Conservation (phyloP, 64 coral and sea anemone genomes). For the Acropora yongei region DNA sequence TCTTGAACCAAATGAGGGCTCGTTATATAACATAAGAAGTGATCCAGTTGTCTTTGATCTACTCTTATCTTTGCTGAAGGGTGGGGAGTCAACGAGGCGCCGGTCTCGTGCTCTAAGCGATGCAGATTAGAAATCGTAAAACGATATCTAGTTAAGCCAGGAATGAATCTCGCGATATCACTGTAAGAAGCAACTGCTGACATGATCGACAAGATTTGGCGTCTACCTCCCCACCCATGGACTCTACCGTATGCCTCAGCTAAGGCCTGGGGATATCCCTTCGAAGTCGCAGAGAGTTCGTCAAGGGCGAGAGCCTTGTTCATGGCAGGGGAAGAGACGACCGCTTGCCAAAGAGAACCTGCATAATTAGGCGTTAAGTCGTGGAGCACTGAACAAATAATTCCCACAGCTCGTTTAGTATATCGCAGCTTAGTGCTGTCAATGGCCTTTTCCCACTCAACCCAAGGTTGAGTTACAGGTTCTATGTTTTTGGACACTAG, state of each 20-base stretch:
- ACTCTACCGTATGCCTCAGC: constrained; percentile 36
- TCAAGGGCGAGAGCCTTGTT: constrained; percentile 12
- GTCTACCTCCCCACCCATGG: neutral
- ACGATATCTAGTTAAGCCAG: constrained; percentile 55
- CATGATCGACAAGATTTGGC: constrained; percentile 44
- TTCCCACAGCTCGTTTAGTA: constrained; percentile 7
- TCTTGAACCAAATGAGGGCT: constrained; percentile 72
- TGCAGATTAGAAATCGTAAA: constrained; percentile 54
- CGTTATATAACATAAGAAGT: constrained; percentile 52
- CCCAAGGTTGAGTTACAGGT: constrained; percentile 24
- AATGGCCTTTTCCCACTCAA: constrained; percentile 37
- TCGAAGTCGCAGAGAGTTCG: neutral
- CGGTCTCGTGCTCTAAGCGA: constrained; percentile 36
- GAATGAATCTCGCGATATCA: constrained; percentile 17
- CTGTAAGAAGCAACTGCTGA: constrained; percentile 17
- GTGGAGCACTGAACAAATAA: constrained; percentile 9
- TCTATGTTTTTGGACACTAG: constrained; percentile 4
- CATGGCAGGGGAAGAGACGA: constrained; percentile 8
- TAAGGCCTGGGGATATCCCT: constrained; percentile 23
- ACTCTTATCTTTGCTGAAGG: constrained; percentile 32
- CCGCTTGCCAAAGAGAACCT: constrained; percentile 32
- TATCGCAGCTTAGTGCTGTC: constrained; percentile 22
- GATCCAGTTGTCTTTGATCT: constrained; percentile 38
- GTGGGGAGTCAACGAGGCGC: neutral
- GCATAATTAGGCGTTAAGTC: neutral